Base-by-base conservation (phyloP, 1,140 invertebrate species). In the Bombus fervidus region DNA sequence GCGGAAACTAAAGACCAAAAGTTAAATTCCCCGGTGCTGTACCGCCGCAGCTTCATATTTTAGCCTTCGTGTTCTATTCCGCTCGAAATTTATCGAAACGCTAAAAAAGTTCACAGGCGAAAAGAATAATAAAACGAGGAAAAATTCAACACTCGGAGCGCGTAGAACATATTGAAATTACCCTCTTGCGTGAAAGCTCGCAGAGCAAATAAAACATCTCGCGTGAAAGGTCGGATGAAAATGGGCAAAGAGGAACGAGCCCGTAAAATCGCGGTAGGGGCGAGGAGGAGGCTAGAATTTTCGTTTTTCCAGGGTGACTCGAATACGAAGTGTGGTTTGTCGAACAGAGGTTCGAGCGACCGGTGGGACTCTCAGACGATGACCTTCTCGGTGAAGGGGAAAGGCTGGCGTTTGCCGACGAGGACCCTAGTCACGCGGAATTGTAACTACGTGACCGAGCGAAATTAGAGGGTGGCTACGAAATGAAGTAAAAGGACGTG, bases 381-480 rank as follows among this genome's bases (percentile, higher is more conserved):
- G 76, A 80, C 77, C 77, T 80, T 85, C 68, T 12, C 12, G 15
- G 28, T 1, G 3, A 28, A 1, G 47, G 22, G 64, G 31, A 37
- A 59, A 12, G 53, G 12, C 10, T 41, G 68, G 39, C 83, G 76
- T 80, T 80, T 62, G 31, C 25, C 53, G 57, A 64, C 28, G 64
- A 47, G 81, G 41, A 66, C 53, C 37, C 28, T 6, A 43, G 72
- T 28, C 62, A 25, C 62, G 28, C 75, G 83, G 57, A 81, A 81
- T 81, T 81, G 84, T 81, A 85, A 81, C 84, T 81, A 81, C 78
- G 71, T 74, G 78, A 81, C 84, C 83, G 53, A 69, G 84, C 43
- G 59, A 85, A 85, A 81, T 85, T 81, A 85, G 71, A 85, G 78
- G 84, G 84, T 85, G 68, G 83, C 77, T 80, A 18, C 28, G 83